Base-by-base conservation (phyloP, 2,797 vertebrate species). In the Lycodopsis pacificus region DNA sequence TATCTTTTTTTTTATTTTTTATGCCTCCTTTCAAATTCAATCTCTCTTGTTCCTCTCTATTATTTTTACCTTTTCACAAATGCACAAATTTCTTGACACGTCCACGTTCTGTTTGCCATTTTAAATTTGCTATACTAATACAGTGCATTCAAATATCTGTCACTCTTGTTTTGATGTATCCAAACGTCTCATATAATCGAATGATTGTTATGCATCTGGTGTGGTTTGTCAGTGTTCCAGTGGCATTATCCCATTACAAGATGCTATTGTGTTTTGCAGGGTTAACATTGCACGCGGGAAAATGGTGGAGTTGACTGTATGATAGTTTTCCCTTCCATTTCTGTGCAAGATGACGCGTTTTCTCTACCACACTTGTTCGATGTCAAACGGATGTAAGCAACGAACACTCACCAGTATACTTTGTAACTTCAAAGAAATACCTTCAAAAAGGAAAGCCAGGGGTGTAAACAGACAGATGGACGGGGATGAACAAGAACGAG, bases 381-480 rank as follows among this genome's bases (percentile, higher is more conserved):
- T 57, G 46, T 66, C 61, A 64, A 17, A 48, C 0, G 14, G 10
- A 70, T 49, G 36, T 15, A 79, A 34, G 61, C 22, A 61, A 22
- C 53, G 14, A 74, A 65, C 57, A 34, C 12, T 40, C 14, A 54
- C 34, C 44, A 15, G 54, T 54, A 38, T 65, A 36, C 34, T 62
- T 64, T 42, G 68, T 30, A 4, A 27, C 59, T 64, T 34, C 32
- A 57, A 42, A 27, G 57, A 77, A 79, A 38, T 48, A 76, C 25
- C 30, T 71, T 80, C 32, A 54, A 36, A 66, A 75, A 74, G 67
- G 34, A 82, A 77, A 81, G 81, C 68, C 54, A 76, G 73, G 63
- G 72, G 71, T 72, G 74, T 71, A 80, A 72, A 84, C n/a, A 75
- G 44, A 72, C 69, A 73, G 72, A 73, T 17, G 32, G 71, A 59